A percentile compares a stretch with the other conserved stretches of the same genome.
These are phyloP conservation scores for Sarcophaga peregrina DNA, from an alignment of 1,140 invertebrate genomes.

Conservation along the genomic window DNA sequence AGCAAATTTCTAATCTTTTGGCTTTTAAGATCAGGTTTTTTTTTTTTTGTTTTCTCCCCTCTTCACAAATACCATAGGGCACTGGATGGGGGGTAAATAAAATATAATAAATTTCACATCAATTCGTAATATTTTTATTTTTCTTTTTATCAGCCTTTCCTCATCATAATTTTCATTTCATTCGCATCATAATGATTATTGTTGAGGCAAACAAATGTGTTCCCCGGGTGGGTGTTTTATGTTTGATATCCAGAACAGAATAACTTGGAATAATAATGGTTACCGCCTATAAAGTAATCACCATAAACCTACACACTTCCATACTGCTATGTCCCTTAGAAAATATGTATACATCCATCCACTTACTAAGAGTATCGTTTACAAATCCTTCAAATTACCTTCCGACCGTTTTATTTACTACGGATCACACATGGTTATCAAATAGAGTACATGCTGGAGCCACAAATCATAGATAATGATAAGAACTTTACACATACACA, in stretches of 20 bases:
- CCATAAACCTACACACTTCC: neutral
- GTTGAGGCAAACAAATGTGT: neutral
- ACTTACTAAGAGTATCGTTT: neutral
- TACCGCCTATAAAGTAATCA: conserved; percentile 10
- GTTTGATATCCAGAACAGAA: neutral
- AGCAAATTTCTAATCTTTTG: conserved; percentile 43
- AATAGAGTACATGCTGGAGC: too few relatives aligned
- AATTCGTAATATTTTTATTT: conserved; percentile 12
- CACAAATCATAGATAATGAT: too few relatives aligned
- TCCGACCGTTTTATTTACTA: too few relatives aligned
- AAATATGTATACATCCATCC: neutral
- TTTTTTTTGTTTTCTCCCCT: neutral
- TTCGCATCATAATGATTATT: neutral
- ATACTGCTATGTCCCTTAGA: neutral
- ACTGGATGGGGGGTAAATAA: neutral
- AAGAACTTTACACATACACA: too few relatives aligned
- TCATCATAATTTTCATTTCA: neutral
- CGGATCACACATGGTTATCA: too few relatives aligned
- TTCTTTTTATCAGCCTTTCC: neutral
- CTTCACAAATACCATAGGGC: neutral
- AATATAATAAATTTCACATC: neutral
- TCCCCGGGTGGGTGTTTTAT: neutral
- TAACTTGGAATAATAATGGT: neutral
- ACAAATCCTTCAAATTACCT: conserved; percentile 5
- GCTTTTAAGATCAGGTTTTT: conserved; percentile 1